Evolutionary conservation across 2,888 invertebrate genomes (phyloP).

Genomic region (Schrankia costaestrigalis): DNA sequence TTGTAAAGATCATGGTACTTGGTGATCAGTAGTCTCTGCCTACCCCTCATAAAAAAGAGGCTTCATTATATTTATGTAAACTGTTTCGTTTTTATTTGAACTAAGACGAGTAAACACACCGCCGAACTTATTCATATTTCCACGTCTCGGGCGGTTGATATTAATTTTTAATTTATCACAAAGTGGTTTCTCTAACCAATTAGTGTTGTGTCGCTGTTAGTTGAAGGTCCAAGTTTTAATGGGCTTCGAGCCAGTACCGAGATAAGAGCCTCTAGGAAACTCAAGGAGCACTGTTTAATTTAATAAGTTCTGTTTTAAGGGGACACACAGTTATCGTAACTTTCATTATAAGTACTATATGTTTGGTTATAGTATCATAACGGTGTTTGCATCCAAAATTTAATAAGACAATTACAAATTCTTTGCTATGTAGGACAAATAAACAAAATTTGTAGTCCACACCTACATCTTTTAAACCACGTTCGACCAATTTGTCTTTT

Average conservation of each 20-base stretch:
- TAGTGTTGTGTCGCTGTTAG: constrained; percentile 50
- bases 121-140: constrained; percentile 9
- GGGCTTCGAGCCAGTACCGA: constrained; percentile 38
- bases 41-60: too few species aligned
- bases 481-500: too few species aligned
- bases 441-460: too few species aligned
- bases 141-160: constrained; percentile 33
- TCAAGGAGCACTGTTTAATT: constrained; percentile 46
- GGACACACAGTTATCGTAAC: constrained; percentile 15
- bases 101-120: too few species aligned
- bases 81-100: neutral
- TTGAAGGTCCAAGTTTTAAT: constrained; percentile 52
- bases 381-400: constrained; percentile 19
- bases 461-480: too few species aligned
- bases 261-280: constrained; percentile 48
- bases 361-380: constrained; percentile 3
- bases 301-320: constrained; percentile 44
- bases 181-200: constrained; percentile 52
- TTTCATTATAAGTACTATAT: neutral
- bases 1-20: too few species aligned
- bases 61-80: too few species aligned
- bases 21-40: too few species aligned
- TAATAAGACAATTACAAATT: constrained; percentile 13
- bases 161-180: constrained; percentile 43
- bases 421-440: constrained; percentile 7